Evolutionary conservation across 2,113 vertebrate species (phyloP), one percentile per base, ranked within the genome.

Genomic region (Chamaea fasciata): DNA sequence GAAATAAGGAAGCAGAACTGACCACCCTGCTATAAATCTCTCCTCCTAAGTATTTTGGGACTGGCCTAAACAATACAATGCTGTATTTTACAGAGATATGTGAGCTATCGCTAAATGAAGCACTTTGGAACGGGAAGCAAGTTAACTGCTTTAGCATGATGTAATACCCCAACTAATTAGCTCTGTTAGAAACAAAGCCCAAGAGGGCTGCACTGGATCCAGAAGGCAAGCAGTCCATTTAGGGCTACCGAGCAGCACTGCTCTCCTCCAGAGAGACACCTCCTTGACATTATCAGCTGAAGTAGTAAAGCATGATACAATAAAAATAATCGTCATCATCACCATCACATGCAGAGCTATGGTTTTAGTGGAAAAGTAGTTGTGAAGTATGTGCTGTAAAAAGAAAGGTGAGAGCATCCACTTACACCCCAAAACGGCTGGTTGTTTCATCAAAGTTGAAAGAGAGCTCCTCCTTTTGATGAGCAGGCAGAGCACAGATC

Each of bases 1-100:
- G 39, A 83, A 91, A 94, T 17, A 87, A 89, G 85, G 81, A 87
- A 92, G 37, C 18, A 76, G 30, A 92, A 83, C 46, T 56, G 37
- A 77, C 78, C 46, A 70, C 50, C 35, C 78, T 55, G 47, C 11
- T 44, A 73, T 85, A 94, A 95, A 96, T 90, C 90, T 90, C 52
- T 91, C 93, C 33, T 59, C 21, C 0, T 13, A 83, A 79, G 63
- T 85, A 67, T 92, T 96, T 83, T 74, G 68, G 71, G 75, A 80
- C 79, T 90, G 68, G 50, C 50, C 55, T 85, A 53, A 83, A 95
- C 90, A 97, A 96, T 86, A 74, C 59, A 77, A 46, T 9, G 33
- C 21, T 4, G 1, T 90, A 91, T 96, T 97, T 88, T 88, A 71
- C 76, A 93, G 50, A 95, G 94, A 92, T 95, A 86, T 47, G 92